Conservation (phyloP, 2,113 vertebrate genomes). For the Pterocles gutturalis region DNA sequence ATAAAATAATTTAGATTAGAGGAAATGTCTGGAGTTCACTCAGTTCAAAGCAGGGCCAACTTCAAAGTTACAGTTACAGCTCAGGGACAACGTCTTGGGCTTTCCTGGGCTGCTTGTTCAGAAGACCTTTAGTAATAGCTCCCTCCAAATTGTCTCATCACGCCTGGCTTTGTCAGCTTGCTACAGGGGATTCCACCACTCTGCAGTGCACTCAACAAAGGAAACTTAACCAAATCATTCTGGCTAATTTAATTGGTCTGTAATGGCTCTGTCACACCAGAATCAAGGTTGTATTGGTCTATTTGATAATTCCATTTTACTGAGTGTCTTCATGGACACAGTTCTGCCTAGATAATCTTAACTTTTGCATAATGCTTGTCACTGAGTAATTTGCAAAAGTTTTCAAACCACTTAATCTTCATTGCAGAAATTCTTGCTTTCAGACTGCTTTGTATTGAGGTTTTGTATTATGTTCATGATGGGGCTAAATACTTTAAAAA, state of each 20-base stretch:
- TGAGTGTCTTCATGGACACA: not conserved
- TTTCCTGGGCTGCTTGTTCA: not conserved
- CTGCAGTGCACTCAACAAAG: not conserved
- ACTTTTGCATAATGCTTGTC: not conserved
- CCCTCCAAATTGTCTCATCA: not conserved
- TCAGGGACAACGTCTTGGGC: not conserved
- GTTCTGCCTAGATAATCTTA: not conserved
- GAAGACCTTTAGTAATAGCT: not conserved
- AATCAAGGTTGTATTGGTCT: not conserved
- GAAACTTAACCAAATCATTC: not conserved
- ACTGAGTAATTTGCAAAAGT: not conserved
- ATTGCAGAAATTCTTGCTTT: not conserved
- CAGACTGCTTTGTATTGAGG: not conserved
- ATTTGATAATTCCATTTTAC: not conserved
- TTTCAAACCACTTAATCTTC: not conserved
- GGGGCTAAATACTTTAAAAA: not conserved
- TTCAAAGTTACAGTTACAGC: not conserved
- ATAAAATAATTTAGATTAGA: slow-evolving; percentile 58
- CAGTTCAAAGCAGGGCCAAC: not conserved
- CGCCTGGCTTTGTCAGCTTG: not conserved
- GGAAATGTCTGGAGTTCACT: not conserved
- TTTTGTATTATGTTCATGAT: not conserved
- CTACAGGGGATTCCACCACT: not conserved
- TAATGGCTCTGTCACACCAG: not conserved
- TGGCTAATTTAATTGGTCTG: not conserved